phyloP scores from a whole-genome alignment of 2,113 vertebrate species.

The Oryzias celebensis region DNA sequence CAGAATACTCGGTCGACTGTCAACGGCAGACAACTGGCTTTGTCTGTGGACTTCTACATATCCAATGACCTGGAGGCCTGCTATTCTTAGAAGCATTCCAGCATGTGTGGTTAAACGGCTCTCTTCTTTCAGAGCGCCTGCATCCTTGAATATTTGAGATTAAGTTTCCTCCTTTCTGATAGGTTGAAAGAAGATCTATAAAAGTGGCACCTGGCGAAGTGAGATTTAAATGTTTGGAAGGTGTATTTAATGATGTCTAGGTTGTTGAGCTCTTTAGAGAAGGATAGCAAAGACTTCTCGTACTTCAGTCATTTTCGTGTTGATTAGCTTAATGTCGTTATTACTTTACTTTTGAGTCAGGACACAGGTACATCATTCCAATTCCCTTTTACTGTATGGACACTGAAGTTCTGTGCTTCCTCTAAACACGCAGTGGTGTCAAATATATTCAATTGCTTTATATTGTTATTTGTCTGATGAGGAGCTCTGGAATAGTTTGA shows the following conservation, averaged over 20 bases:
- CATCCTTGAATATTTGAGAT: slow-evolving; percentile 29
- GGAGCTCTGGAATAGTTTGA: no score
- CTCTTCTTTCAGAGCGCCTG: slow-evolving; percentile 24
- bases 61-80: slow-evolving; percentile 52
- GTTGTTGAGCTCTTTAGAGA: background rate
- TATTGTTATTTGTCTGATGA: no score
- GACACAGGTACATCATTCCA: no score
- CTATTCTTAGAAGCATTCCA: slow-evolving; percentile 60
- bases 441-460: no score
- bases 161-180: slow-evolving; percentile 20
- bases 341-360: no score
- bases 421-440: no score
- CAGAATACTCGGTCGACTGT: slow-evolving; percentile 47
- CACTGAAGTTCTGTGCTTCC: no score
- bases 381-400: no score
- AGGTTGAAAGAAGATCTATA: background rate
- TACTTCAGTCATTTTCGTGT: no score
- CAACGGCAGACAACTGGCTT: slow-evolving; percentile 60
- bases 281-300: no score
- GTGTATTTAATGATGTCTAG: background rate
- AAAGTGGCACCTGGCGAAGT: slow-evolving; percentile 13
- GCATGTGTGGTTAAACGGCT: slow-evolving; percentile 34
- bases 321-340: no score
- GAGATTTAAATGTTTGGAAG: background rate
- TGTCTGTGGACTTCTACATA: slow-evolving; percentile 37